These are phyloP conservation scores for Magallana nippona DNA, from an alignment of 2,888 invertebrate genomes.

Conservation along the genomic window DNA sequence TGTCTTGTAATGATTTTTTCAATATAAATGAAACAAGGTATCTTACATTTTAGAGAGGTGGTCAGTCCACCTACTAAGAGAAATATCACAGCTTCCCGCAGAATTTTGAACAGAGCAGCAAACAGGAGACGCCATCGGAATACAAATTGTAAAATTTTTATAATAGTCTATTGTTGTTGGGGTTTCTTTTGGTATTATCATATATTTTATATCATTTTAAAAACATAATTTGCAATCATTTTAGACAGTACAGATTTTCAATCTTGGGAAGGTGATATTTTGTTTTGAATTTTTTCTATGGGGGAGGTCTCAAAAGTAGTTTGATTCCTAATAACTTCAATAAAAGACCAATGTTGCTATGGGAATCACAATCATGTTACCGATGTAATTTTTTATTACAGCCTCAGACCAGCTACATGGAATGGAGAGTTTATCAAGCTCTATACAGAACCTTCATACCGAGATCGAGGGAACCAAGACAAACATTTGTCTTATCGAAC, in stretches of 20 bases:
- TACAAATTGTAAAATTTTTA: neutral
- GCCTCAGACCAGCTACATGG: slow-evolving; percentile 6
- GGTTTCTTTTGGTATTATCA: neutral
- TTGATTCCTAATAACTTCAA: no score
- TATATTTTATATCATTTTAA: no score
- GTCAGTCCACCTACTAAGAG: neutral
- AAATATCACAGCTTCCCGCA: neutral
- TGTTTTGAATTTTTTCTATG: no score
- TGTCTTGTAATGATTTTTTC: no score
- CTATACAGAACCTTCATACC: slow-evolving; percentile 64
- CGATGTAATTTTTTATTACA: neutral
- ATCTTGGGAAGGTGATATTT: no score
- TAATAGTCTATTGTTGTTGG: neutral
- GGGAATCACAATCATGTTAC: no score
- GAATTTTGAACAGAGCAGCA: neutral
- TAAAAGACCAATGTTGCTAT: no score
- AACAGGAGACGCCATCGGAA: neutral
- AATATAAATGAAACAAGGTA: no score
- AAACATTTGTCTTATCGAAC: slow-evolving; percentile 66
- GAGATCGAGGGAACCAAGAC: slow-evolving; percentile 71
- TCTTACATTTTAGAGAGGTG: neutral
- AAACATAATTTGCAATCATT: no score
- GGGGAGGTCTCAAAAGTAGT: no score
- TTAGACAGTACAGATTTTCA: no score
- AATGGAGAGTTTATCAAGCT: slow-evolving; percentile 46